Base-by-base conservation (phyloP, 2,888 invertebrate species). In the Sturmia bella region DNA sequence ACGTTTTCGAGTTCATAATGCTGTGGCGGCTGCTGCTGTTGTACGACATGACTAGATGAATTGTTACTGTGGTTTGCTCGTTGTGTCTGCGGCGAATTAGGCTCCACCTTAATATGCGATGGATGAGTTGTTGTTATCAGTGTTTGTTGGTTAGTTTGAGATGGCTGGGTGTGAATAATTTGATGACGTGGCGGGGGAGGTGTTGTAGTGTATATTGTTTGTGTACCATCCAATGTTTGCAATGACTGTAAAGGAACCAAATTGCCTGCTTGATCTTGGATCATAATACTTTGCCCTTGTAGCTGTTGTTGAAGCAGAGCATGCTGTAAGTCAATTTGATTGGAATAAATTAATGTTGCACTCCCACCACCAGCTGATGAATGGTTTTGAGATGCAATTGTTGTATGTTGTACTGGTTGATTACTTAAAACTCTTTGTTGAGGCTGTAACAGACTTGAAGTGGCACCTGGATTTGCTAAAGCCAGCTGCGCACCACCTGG, bases 1-100 rank as follows among this genome's bases (percentile, higher is more conserved):
- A 90, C 90, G 84, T 90, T 90, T 69, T 90, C 90, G 54, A 90
- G 81, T 76, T 90, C 90, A 64, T 90, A 90, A 83, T 89, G 89
- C 56, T 88, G 87, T 27, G 88, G 84, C 11, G 84, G 84, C 4
- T 84, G 83, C 2, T 84, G 84, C 4, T 84, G 83, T 1, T 84
- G 81, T 17, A 79, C 81, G 13, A 76, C 54, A 66, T 76, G 73
- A 78, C 52, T 77, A 75, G 70, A 73, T 9, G 50, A 61, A 64
- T 54, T 80, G 63, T 54, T 83, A 39, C 50, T 85, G 21, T 57
- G 84, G 68, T 7, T 84, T 82, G 52, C 84, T 56, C 85, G 82
- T 21, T 85, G 83, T 50, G 75, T 4, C 9, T 63, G 63, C 27
- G 83, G 50, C 32, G 83, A 39, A 63, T 68, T 57, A 32, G 80